Conservation (phyloP, 2,113 vertebrate genomes). For the Trogon surrucura region DNA sequence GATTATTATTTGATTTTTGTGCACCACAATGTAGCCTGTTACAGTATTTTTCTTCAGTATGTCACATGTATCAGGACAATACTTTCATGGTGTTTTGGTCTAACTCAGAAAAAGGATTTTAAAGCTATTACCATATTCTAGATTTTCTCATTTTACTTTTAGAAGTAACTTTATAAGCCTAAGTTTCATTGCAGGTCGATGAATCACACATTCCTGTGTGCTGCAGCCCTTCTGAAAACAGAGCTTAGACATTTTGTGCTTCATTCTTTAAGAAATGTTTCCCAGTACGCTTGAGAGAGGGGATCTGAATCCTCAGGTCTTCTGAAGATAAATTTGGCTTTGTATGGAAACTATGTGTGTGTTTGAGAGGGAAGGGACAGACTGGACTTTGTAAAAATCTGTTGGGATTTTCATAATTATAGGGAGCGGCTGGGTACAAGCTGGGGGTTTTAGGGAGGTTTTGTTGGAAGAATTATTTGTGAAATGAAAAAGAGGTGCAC, state of each 20-base stretch:
- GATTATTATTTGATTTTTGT: background rate
- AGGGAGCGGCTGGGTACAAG: background rate
- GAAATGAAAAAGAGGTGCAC: background rate
- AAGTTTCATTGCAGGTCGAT: background rate
- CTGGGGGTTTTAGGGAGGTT: background rate
- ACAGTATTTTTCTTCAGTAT: background rate
- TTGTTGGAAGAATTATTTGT: background rate
- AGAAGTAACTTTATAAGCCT: background rate
- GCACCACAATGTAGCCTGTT: background rate
- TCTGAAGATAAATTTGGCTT: background rate
- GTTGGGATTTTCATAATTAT: no score
- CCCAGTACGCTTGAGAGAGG: background rate
- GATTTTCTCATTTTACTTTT: background rate
- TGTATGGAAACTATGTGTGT: background rate
- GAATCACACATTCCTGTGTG: conserved; percentile 40
- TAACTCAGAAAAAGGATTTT: background rate
- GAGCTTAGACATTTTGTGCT: background rate
- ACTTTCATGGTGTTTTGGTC: background rate
- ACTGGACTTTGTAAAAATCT: background rate
- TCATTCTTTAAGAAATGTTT: background rate
- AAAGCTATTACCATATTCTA: background rate
- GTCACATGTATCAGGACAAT: background rate
- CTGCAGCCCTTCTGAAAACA: background rate
- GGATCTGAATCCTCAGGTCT: background rate
- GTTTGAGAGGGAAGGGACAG: background rate